Conservation (phyloP, 2,888 invertebrate species). For the Mythimna pallens region DNA sequence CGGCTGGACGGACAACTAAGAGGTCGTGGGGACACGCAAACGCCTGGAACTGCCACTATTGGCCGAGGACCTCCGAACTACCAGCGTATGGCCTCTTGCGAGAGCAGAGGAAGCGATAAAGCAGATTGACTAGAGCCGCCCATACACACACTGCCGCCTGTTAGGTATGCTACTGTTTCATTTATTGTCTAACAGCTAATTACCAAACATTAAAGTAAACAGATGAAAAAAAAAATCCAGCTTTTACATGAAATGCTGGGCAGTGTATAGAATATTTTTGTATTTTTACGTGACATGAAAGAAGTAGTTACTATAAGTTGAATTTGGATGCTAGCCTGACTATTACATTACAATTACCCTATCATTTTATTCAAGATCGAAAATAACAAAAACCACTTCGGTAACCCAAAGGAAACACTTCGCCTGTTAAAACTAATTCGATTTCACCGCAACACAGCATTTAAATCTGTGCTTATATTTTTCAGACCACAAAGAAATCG, state of each 20-base stretch:
- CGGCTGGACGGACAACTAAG: slow-evolving; percentile 87
- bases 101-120: slow-evolving; percentile 94
- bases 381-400: not conserved
- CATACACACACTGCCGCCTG: slow-evolving; percentile 90
- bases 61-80: slow-evolving; percentile 93
- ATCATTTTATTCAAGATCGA: not conserved
- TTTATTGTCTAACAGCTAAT: not conserved
- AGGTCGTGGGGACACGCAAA: slow-evolving; percentile 91
- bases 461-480: slow-evolving; percentile 52
- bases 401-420: not conserved
- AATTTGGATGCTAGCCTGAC: not conserved
- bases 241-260: not conserved
- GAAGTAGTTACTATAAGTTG: not conserved
- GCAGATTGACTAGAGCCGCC: slow-evolving; percentile 96
- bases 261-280: not conserved
- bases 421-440: not conserved
- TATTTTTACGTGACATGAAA: not conserved
- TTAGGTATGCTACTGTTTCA: slow-evolving; percentile 72
- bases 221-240: not conserved
- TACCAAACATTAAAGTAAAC: not conserved
- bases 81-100: slow-evolving; percentile 96
- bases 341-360: not conserved
- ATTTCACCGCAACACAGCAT: not conserved
- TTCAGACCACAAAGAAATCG: slow-evolving; percentile 87
- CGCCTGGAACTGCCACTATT: slow-evolving; percentile 93